phyloP scores from a whole-genome alignment of 1,140 invertebrate species.

The Drosophila micromelanica region DNA sequence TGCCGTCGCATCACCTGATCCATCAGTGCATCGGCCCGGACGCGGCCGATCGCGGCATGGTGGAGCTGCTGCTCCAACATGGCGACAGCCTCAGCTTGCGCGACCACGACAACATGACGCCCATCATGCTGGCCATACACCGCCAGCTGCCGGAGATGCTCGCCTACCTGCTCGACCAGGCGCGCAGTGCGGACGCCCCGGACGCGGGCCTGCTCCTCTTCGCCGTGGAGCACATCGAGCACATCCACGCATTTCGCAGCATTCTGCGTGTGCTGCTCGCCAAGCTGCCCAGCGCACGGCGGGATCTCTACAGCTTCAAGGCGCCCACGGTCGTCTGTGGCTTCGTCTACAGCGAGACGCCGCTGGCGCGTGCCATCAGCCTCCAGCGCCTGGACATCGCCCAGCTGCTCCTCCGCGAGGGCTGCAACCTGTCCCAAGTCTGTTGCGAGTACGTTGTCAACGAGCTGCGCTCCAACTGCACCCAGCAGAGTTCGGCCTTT shows the following conservation, averaged over 20 bases:
- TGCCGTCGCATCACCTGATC: constrained; percentile 86
- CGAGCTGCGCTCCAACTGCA: constrained; percentile 44
- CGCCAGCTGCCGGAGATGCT: constrained; percentile 85
- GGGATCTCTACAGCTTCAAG: constrained; percentile 55
- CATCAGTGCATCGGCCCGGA: constrained; percentile 85
- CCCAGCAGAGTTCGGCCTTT: constrained; percentile 38
- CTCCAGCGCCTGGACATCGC: constrained; percentile 84
- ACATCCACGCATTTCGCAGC: constrained; percentile 75
- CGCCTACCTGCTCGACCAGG: constrained; percentile 85
- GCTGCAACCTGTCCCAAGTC: constrained; percentile 84
- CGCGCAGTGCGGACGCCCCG: constrained; percentile 70
- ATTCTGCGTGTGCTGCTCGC: constrained; percentile 85
- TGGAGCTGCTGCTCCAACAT: constrained; percentile 83
- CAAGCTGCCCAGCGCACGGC: constrained; percentile 60
- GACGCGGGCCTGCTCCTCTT: constrained; percentile 83
- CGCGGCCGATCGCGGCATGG: constrained; percentile 85
- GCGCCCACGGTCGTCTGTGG: constrained; percentile 56
- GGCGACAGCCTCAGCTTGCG: constrained; percentile 86
- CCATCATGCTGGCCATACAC: constrained; percentile 87
- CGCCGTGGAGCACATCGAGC: constrained; percentile 84
- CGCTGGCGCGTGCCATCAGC: constrained; percentile 85
- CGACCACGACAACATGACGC: constrained; percentile 86
- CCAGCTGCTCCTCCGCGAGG: constrained; percentile 85
- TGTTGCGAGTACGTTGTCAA: constrained; percentile 57
- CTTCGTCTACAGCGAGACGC: constrained; percentile 85